These are phyloP conservation scores for Acrobasis consociella DNA, from an alignment of 2,888 invertebrate genomes.

Conservation along the genomic window DNA sequence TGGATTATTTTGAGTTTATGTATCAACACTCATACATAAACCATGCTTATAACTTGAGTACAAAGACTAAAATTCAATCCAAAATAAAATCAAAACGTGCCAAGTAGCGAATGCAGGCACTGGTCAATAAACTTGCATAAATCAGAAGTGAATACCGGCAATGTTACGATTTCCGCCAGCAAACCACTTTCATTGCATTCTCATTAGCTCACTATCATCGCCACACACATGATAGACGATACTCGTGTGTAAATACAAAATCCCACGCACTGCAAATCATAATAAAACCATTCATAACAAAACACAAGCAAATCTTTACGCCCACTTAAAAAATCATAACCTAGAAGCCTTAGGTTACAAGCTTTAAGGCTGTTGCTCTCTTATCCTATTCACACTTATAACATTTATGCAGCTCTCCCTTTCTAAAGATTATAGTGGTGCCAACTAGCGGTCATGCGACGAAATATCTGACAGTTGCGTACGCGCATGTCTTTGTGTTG, in stretches of 20 bases:
- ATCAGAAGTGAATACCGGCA: constrained; percentile 2
- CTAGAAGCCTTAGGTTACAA: constrained; percentile 43
- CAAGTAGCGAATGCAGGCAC: not conserved
- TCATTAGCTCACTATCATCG: not conserved
- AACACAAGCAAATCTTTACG: constrained; percentile 25
- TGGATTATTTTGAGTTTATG: no score
- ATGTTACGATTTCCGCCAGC: constrained; percentile 2
- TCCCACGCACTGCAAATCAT: constrained; percentile 13
- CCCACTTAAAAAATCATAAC: constrained; percentile 26
- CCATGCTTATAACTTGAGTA: not conserved
- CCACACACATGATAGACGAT: constrained; percentile 8
- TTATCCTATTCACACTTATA: constrained; percentile 38
- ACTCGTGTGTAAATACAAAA: constrained; percentile 8
- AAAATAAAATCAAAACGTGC: not conserved
- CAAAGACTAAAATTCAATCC: not conserved
- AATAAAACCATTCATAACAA: constrained; percentile 29
- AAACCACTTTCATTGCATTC: constrained; percentile 17
- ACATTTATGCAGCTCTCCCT: not conserved
- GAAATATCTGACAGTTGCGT: constrained; percentile 71
- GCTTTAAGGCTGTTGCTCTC: constrained; percentile 55
- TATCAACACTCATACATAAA: no score
- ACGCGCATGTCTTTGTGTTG: constrained; percentile 71
- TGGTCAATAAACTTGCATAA: constrained; percentile 15
- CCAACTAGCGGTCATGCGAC: constrained; percentile 61
- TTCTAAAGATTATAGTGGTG: constrained; percentile 36